A percentile compares a stretch with the other conserved stretches of the same genome.
Conservation (phyloP, 1,140 invertebrate species). For the Drosophila guanche region DNA sequence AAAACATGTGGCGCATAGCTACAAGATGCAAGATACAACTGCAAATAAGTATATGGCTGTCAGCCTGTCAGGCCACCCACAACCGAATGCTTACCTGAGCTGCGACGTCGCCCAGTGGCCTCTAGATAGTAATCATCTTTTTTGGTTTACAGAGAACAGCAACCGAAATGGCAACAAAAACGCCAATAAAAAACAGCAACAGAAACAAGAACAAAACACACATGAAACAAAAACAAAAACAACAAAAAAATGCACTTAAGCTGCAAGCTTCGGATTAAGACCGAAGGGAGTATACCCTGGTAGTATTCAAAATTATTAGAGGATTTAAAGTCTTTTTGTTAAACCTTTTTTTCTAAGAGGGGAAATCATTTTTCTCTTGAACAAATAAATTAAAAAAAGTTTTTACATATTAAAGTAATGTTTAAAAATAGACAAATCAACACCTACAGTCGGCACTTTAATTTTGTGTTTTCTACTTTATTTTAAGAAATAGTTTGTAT, state of each 20-base stretch:
- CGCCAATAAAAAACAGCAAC: slow-evolving; percentile 31
- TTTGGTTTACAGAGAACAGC: slow-evolving; percentile 47
- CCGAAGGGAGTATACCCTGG: slow-evolving; percentile 18
- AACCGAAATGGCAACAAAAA: slow-evolving; percentile 37
- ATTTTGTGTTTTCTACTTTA: no score
- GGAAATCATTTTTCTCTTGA: no score
- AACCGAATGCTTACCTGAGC: slow-evolving; percentile 80
- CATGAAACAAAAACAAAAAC: slow-evolving; percentile 45
- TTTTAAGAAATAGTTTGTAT: no score
- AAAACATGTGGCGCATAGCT: slow-evolving; percentile 49
- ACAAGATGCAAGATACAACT: slow-evolving; percentile 20
- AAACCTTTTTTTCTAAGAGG: no score
- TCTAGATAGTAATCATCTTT: slow-evolving; percentile 82
- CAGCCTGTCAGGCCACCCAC: slow-evolving; percentile 17
- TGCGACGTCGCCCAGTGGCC: slow-evolving; percentile 82
- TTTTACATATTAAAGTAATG: no score
- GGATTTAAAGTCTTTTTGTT: no score
- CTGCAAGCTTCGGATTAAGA: no score
- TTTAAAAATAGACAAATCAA: no score
- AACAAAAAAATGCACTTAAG: slow-evolving; percentile 48
- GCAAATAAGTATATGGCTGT: background rate
- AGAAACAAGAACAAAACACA: slow-evolving; percentile 39
- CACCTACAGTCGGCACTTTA: no score
- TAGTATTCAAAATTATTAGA: no score
- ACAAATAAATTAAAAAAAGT: no score